Conservation (phyloP, 2,797 vertebrate species). For the Emydoidea blandingii region DNA sequence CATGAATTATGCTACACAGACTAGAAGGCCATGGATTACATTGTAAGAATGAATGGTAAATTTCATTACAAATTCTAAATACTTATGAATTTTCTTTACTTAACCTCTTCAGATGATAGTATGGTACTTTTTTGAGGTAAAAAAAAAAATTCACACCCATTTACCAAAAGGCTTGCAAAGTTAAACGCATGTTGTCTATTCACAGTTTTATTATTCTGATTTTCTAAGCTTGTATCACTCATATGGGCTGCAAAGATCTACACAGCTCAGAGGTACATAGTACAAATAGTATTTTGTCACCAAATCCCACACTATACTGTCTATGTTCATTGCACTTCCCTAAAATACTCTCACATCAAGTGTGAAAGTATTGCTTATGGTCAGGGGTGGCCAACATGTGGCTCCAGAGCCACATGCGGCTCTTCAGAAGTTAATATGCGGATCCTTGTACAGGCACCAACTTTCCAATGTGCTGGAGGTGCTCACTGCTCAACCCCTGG, state of each 20-base stretch:
- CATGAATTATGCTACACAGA: background rate
- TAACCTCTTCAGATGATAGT: background rate
- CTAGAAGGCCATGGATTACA: background rate
- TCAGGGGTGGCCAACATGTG: too few species aligned
- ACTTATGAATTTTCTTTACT: background rate
- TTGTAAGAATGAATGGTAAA: background rate
- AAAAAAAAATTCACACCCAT: background rate
- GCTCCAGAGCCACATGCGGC: too few species aligned
- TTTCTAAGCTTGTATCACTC: background rate
- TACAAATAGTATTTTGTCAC: background rate
- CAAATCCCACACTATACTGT: background rate
- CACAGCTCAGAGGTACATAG: background rate
- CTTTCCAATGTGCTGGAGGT: too few species aligned
- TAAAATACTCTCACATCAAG: background rate
- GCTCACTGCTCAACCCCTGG: too few species aligned
- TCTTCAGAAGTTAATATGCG: too few species aligned
- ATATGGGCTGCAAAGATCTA: background rate
- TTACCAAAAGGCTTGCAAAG: background rate
- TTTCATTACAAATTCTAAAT: background rate
- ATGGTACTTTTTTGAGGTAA: background rate
- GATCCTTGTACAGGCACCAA: too few species aligned
- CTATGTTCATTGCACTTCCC: background rate
- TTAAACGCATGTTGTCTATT: background rate
- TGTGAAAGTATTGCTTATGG: background rate
- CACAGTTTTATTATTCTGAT: background rate